Evolutionary conservation across 2,113 vertebrate species (phyloP), one percentile per base, ranked within the genome.

Genomic region (Marmota monax): DNA sequence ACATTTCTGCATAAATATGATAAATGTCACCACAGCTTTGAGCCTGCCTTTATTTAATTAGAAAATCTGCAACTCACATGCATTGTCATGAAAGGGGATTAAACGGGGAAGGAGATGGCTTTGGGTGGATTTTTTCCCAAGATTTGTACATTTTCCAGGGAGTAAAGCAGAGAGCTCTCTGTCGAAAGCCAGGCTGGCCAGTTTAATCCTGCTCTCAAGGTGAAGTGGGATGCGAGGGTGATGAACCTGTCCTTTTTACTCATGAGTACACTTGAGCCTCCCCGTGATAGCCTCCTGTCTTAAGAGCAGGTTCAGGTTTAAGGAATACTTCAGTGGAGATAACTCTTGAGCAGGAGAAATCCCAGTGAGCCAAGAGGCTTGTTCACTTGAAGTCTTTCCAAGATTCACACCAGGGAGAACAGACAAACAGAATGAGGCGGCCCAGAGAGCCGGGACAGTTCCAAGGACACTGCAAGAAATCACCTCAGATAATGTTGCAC

Each of bases 391-490:
- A 88, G 58, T 32, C 72, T 69, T 63, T 79, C 72, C 34, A 42
- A 67, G 58, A 17, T 90, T 58, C 48, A 56, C 34, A 56, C 69
- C 32, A 61, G 80, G 69, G 76, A 77, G 94, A 91, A 13, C 9
- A 82, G 51, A 42, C 76, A 45, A 29, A 78, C 7, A 20, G 69
- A 92, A 63, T 32, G 11, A 53, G 88, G 86, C 0, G 0, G 70
- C 1, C 0, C 2, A 10, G 67, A 83, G 80, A 63, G 90, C 67
- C 53, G 29, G 63, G 61, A 16, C 22, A 72, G 82, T 20, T 88
- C 79, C 65, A 82, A 95, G 90, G 93, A 94, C 53, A 82, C 13
- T 0, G 2, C 45, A 73, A 89, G 92, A 58, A 93, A 90, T 56
- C 86, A 80, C 86, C 70, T 80, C 65, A 37, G 86, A 82, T 56